Evolutionary conservation across 2,113 vertebrate genomes (phyloP).

Genomic region (Pleuronectes platessa): DNA sequence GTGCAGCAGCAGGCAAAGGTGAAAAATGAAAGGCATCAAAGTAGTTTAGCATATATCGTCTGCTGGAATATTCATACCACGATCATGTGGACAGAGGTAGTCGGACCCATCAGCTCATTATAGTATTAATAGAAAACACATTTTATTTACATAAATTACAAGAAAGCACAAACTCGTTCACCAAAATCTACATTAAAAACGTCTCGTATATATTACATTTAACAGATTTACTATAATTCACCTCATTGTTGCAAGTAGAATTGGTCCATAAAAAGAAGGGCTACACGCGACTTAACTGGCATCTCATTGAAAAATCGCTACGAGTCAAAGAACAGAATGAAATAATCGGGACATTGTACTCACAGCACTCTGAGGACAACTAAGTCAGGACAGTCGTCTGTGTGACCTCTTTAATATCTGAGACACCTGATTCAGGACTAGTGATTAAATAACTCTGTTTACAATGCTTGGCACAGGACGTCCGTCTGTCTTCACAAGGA

Average conservation of each 20-base stretch:
- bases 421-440: slow-evolving; percentile 82
- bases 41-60: not conserved
- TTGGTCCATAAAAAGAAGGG: slow-evolving; percentile 78
- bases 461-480: slow-evolving; percentile 68
- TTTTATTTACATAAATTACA: slow-evolving; percentile 94
- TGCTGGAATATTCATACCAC: not conserved
- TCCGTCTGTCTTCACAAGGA: slow-evolving; percentile 89
- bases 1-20: not conserved
- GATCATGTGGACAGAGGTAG: slow-evolving; percentile 22
- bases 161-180: slow-evolving; percentile 86
- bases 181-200: slow-evolving; percentile 87
- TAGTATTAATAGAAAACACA: slow-evolving; percentile 84
- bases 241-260: slow-evolving; percentile 82
- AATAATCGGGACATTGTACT: slow-evolving; percentile 81
- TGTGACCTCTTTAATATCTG: slow-evolving; percentile 77
- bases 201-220: slow-evolving; percentile 83
- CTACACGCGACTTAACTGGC: slow-evolving; percentile 75
- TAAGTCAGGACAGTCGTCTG: slow-evolving; percentile 77
- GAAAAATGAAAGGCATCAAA: not conserved
- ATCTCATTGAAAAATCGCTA: slow-evolving; percentile 78
- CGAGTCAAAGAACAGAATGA: slow-evolving; percentile 76
- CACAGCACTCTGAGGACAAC: slow-evolving; percentile 85
- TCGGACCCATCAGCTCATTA: slow-evolving; percentile 23
- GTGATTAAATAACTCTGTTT: slow-evolving; percentile 77
- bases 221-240: slow-evolving; percentile 85